phyloP scores from a whole-genome alignment of 2,797 vertebrate genomes.

The Cheracebus regulus region DNA sequence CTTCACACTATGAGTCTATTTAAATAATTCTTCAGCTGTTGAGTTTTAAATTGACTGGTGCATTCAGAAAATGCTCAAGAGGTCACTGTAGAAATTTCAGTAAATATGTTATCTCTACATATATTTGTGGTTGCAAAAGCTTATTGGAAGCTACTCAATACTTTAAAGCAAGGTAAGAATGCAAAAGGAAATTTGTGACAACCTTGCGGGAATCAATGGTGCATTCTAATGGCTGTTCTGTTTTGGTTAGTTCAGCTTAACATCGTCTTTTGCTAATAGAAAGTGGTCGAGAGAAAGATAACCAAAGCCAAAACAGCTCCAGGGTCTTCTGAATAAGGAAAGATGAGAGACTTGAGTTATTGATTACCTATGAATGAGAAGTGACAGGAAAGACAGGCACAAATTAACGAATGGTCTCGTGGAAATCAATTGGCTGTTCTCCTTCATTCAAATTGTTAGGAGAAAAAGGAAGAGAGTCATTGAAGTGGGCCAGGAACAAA shows the following conservation, averaged over 20 bases:
- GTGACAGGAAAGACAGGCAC: not conserved
- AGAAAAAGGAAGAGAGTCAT: not conserved
- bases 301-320: not conserved
- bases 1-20: not conserved
- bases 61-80: not conserved
- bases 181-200: not conserved
- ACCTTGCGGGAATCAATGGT: not conserved
- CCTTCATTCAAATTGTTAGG: not conserved
- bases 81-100: not conserved
- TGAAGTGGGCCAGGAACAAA: not conserved
- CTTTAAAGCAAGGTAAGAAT: not conserved
- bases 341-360: conserved; percentile 43
- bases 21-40: not conserved
- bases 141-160: not conserved
- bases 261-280: not conserved
- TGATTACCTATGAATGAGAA: conserved; percentile 44
- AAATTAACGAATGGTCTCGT: not conserved
- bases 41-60: not conserved
- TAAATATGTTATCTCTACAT: not conserved
- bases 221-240: fast-evolving
- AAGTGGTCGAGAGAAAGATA: not conserved
- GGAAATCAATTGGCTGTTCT: not conserved
- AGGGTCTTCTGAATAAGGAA: not conserved
- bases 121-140: not conserved
- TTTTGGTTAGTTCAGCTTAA: not conserved